A percentile compares a stretch with the other conserved stretches of the same genome.
phyloP scores from a whole-genome alignment of 2,888 invertebrate genomes.

The Aleiodes alternator region DNA sequence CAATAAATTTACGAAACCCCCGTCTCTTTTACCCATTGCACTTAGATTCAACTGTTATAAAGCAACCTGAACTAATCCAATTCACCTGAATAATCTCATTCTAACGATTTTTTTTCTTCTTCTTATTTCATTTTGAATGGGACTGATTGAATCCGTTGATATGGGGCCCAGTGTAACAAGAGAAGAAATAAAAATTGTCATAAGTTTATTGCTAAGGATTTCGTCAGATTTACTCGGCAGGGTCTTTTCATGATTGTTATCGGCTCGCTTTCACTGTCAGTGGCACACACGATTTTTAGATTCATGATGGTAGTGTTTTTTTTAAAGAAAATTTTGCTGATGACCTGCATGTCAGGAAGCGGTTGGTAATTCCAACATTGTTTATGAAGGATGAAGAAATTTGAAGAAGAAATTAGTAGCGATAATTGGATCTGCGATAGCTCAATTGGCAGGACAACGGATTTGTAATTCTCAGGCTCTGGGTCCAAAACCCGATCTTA shows the following conservation, averaged over 20 bases:
- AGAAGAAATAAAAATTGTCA: not conserved
- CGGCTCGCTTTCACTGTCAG: conserved; percentile 13
- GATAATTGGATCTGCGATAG: too few species aligned
- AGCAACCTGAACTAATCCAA: not conserved
- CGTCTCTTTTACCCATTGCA: conserved; percentile 25
- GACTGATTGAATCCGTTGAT: conserved; percentile 14
- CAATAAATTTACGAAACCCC: conserved; percentile 38
- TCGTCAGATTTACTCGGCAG: not conserved
- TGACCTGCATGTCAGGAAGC: not conserved
- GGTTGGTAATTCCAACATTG: not conserved
- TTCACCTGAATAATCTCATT: conserved; percentile 12
- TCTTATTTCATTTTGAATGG: conserved; percentile 9
- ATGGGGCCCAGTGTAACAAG: not conserved
- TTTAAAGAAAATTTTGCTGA: not conserved
- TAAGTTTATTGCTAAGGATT: conserved; percentile 4
- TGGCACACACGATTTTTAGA: not conserved
- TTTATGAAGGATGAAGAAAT: not conserved
- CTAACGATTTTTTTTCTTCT: conserved; percentile 20
- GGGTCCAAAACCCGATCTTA: too few species aligned
- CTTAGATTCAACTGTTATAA: conserved; percentile 9
- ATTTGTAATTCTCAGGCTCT: too few species aligned
- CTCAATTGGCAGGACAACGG: too few species aligned
- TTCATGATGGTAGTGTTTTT: not conserved
- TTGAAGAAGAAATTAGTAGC: too few species aligned
- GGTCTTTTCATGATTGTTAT: not conserved